phyloP scores from a whole-genome alignment of 2,113 vertebrate genomes.

The Ceyx margarethae region DNA sequence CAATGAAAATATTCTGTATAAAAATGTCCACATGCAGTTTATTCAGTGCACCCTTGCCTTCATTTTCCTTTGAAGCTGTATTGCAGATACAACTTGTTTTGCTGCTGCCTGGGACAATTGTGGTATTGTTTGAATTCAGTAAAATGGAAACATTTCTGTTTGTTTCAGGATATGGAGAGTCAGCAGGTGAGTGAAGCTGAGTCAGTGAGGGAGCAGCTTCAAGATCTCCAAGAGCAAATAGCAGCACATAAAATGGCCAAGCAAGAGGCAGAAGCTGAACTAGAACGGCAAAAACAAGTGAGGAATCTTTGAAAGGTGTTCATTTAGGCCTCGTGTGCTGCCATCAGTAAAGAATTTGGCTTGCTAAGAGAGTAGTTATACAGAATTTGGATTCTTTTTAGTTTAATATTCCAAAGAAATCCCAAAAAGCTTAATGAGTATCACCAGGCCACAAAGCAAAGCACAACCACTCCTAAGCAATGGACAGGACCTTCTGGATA shows the following conservation, averaged over 20 bases:
- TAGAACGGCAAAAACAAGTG: slow-evolving; percentile 93
- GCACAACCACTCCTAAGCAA: not conserved
- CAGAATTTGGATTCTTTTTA: not conserved
- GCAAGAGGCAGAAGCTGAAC: slow-evolving; percentile 88
- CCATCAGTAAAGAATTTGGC: not conserved
- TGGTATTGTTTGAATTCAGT: not conserved
- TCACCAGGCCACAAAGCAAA: not conserved
- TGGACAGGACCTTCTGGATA: not conserved
- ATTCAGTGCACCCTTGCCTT: not conserved
- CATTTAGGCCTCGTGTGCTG: not conserved
- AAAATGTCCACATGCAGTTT: not conserved
- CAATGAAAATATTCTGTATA: not conserved
- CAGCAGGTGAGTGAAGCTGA: slow-evolving; percentile 90
- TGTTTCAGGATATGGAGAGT: slow-evolving; percentile 85
- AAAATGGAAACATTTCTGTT: not conserved
- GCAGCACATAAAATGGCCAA: slow-evolving; percentile 78
- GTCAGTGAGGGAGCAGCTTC: slow-evolving; percentile 85
- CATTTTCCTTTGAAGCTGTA: not conserved
- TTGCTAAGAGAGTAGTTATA: not conserved
- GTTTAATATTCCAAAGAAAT: not conserved
- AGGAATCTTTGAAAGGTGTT: not conserved
- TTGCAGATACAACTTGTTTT: not conserved
- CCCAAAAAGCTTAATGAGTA: not conserved
- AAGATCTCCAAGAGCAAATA: slow-evolving; percentile 87
- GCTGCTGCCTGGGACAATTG: not conserved